Evolutionary conservation across 1,140 invertebrate species (phyloP).

Genomic region (Acromyrmex charruanus): DNA sequence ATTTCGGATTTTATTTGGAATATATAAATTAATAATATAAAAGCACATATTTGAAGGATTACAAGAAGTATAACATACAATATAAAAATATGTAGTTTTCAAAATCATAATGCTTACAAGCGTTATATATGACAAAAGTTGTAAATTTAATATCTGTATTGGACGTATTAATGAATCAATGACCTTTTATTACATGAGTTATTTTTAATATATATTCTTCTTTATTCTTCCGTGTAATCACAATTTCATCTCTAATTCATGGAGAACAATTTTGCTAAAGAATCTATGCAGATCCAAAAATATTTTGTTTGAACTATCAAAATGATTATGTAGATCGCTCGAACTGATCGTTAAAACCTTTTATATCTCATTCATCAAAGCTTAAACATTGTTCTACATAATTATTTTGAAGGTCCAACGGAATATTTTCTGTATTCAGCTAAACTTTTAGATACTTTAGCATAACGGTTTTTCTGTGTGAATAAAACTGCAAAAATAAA

Average conservation of each 20-base stretch:
- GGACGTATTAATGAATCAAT: not conserved
- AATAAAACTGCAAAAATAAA: not conserved
- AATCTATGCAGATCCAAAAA: too few species aligned
- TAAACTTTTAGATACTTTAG: too few species aligned
- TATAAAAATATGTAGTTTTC: not conserved
- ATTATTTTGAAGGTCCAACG: too few species aligned
- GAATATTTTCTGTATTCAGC: too few species aligned
- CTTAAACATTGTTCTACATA: too few species aligned
- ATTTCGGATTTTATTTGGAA: not conserved
- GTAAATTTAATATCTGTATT: not conserved
- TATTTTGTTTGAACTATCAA: too few species aligned
- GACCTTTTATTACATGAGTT: not conserved
- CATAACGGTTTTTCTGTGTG: too few species aligned
- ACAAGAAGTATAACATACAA: not conserved
- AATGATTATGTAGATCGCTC: too few species aligned
- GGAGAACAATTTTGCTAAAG: too few species aligned
- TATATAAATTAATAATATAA: constrained; percentile 10
- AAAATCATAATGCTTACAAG: not conserved
- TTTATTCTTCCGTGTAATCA: too few species aligned
- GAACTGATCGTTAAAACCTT: too few species aligned
- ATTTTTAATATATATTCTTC: not conserved
- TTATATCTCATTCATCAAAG: too few species aligned
- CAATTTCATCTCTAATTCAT: not conserved
- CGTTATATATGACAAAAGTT: not conserved
- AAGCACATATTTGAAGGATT: not conserved